Evolutionary conservation across 2,113 vertebrate species (phyloP).

Genomic region (Misgurnus anguillicaudatus): DNA sequence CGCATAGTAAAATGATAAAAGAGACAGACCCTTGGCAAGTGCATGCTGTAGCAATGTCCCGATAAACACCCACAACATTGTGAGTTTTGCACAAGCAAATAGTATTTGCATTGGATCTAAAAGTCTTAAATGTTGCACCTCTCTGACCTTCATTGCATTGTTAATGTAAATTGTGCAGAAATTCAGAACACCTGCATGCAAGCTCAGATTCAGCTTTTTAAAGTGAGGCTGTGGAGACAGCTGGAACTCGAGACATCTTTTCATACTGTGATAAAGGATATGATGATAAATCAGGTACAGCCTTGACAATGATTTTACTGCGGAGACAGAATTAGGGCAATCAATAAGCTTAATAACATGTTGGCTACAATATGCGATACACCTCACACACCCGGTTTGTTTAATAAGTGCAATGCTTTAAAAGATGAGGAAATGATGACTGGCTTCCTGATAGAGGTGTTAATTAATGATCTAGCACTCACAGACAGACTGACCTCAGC

Average conservation of each 20-base stretch:
- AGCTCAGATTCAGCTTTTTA: background rate
- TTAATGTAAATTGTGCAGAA: slow-evolving; percentile 2
- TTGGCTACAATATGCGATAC: background rate
- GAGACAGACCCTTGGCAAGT: background rate
- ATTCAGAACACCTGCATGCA: slow-evolving; percentile 19
- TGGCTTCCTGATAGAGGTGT: slow-evolving; percentile 4
- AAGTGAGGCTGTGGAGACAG: background rate
- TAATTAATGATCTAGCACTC: slow-evolving; percentile 71
- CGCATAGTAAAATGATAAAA: background rate
- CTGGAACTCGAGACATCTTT: slow-evolving; percentile 20
- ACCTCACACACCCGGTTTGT: background rate
- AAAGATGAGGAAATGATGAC: slow-evolving; percentile 32
- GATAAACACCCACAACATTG: no score
- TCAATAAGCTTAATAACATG: background rate
- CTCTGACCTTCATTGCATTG: background rate
- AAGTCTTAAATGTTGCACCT: background rate
- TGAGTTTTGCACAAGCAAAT: background rate
- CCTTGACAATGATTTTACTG: background rate
- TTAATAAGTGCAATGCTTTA: background rate
- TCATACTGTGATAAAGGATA: background rate
- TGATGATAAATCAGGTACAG: background rate
- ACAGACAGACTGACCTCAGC: slow-evolving; percentile 55
- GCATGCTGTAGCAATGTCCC: no score
- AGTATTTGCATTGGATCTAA: background rate
- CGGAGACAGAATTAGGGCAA: background rate